Evolutionary conservation across 2,888 invertebrate species (phyloP), one percentile per base, ranked within the genome.

Genomic region (Andrena marginata): DNA sequence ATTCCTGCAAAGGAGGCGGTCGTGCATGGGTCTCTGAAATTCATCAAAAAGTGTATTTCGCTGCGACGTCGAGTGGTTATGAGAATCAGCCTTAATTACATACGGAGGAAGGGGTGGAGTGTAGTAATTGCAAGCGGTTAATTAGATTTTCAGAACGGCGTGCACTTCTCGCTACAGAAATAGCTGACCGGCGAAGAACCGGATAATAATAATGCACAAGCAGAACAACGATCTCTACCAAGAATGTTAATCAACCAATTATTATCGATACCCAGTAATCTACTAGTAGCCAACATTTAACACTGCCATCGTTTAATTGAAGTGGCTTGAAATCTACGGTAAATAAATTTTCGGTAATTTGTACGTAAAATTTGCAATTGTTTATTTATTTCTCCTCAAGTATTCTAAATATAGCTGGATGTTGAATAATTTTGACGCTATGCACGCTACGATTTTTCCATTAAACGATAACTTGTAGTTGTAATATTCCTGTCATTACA

Each of bases 1-100:
- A 79, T 73, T 62, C 60, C 78, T 63, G 54, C 64, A 26, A 82
- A 63, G 59, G 72, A 85, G 67, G 49, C 71, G 62, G 13, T 35
- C 4, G 33, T 48, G 33, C 51, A n/a, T 16, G 54, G 29, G n/a
- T 49, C 68, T 29, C 62, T 35, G 76, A 64, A 76, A 81, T 82
- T 77, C 60, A 77, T 82, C 75, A 81, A 76, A 77, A 77, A 76
- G 35, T 77, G 70, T 74, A 70, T 69, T 77, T 69, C 60, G 48
- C 63, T 3, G 64, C 49, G 71, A 67, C 62, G 33, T 65, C 76
- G 51, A 68, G 69, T 63, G 60, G 82, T 73, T 85, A 79, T 63
- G 82, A 76, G 82, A 82, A 79, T 85, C 79, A 79, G 59, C 74
- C 77, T 79, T 85, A 86, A 86, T 86, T 86, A 77, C 85, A 77